Percentiles rank a stretch among this genome's conserved stretches.
Conservation (phyloP, 2,888 invertebrate genomes). For the Scelioninae gen. 1 region DNA sequence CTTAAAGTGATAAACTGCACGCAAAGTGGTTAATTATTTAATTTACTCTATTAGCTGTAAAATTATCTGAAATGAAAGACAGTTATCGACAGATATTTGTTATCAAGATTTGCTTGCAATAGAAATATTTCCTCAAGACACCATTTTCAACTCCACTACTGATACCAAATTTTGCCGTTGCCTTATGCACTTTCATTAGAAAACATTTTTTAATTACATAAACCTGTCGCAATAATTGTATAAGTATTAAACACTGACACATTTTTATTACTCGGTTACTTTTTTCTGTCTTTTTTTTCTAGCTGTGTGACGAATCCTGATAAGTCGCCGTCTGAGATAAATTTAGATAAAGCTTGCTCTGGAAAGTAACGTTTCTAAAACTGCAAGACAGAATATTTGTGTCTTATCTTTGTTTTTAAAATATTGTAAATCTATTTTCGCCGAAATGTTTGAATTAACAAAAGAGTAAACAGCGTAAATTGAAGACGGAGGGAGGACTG, state of each 20-base stretch:
- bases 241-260: conserved; percentile 34
- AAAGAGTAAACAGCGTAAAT: conserved; percentile 22
- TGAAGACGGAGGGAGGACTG: not conserved
- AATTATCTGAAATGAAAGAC: too few relatives aligned
- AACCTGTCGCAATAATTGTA: conserved; percentile 1
- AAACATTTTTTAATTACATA: too few relatives aligned
- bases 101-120: too few relatives aligned
- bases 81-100: too few relatives aligned
- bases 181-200: too few relatives aligned
- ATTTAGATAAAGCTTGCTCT: conserved; percentile 79
- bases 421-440: conserved; percentile 60
- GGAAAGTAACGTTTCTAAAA: conserved; percentile 74
- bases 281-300: conserved; percentile 75
- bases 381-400: conserved; percentile 60
- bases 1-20: conserved; percentile 34
- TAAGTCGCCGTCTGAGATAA: conserved; percentile 79
- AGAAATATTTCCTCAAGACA: too few relatives aligned
- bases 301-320: conserved; percentile 77
- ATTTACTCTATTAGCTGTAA: too few relatives aligned
- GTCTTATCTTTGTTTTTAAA: conserved; percentile 62
- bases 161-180: too few relatives aligned
- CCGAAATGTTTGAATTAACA: conserved; percentile 33
- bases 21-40: conserved; percentile 32
- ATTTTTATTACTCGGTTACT: conserved; percentile 53
- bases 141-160: too few relatives aligned